Evolutionary conservation across 2,888 invertebrate species (phyloP).

Genomic region (Drosophila pullipes): DNA sequence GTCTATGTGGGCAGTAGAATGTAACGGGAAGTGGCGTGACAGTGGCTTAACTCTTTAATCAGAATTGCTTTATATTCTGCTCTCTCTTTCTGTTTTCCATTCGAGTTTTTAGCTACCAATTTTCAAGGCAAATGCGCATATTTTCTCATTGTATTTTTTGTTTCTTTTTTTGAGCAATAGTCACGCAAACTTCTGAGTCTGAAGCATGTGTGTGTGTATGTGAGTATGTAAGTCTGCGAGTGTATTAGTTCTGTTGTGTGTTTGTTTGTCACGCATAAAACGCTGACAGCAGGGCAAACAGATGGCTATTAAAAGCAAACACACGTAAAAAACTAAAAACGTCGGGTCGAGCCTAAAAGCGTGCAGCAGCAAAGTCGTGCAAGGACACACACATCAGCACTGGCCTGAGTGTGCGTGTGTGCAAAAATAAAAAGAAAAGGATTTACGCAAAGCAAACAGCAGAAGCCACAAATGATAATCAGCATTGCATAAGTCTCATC

Average conservation of each 20-base stretch:
- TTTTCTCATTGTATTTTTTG: slow-evolving; percentile 38
- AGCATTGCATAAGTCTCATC: slow-evolving; percentile 43
- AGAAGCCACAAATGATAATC: slow-evolving; percentile 65
- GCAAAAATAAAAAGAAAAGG: slow-evolving; percentile 51
- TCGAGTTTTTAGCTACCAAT: slow-evolving; percentile 24
- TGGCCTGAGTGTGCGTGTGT: slow-evolving; percentile 15
- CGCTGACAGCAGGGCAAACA: slow-evolving; percentile 77
- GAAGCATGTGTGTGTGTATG: slow-evolving; percentile 26
- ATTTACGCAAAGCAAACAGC: slow-evolving; percentile 53
- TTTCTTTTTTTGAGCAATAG: slow-evolving; percentile 48
- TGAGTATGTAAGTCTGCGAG: slow-evolving; percentile 1
- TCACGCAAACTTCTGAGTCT: slow-evolving; percentile 67
- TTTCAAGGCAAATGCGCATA: slow-evolving; percentile 60
- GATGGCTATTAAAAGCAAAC: slow-evolving; percentile 77
- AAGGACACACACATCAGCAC: slow-evolving; percentile 59
- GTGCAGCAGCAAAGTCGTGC: slow-evolving; percentile 66
- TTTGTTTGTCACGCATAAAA: slow-evolving; percentile 72
- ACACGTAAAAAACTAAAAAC: slow-evolving; percentile 68
- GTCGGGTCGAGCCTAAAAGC: slow-evolving; percentile 64
- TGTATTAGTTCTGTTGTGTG: slow-evolving; percentile 24
- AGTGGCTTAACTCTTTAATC: slow-evolving; percentile 79
- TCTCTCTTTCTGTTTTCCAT: slow-evolving; percentile 7
- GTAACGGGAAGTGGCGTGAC: slow-evolving; percentile 59
- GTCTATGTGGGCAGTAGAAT: slow-evolving; percentile 13
- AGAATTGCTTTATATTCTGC: slow-evolving; percentile 38